Base-by-base conservation (phyloP, 2,797 vertebrate genomes). In the Eurystomus glaucurus region DNA sequence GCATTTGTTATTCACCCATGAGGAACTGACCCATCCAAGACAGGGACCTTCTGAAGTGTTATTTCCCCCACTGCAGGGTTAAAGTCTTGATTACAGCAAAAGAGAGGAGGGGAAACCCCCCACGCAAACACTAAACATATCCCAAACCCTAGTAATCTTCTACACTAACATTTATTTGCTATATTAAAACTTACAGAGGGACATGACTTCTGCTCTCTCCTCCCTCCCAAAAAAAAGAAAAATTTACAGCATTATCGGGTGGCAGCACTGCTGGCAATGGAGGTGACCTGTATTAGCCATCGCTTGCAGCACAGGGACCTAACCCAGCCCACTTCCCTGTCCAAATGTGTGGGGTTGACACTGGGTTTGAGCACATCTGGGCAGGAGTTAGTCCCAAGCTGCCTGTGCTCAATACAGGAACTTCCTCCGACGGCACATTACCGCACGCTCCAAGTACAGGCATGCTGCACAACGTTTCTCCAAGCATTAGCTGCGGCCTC, bases 381-480 rank as follows among this genome's bases (percentile, higher is more conserved):
- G 98, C 97, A 98, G 96, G 97, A 97, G 88, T 81, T 69, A 83
- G 98, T 97, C 98, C 96, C 10, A 6, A 95, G 96, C 94, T 96
- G 97, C 97, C 95, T 90, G 84, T 96, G 94, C 97, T 97, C 90
- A 94, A 95, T 93, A 95, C 97, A 98, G 98, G 98, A 98, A 99
- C 94, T 93, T 97, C 96, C 96, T 97, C 80, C 17, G 18, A 80
- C n/a, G 2, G 95, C 60, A 97, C 96, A 96, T 96, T 97, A 97
- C 82, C 11, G 61, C 97, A 96, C 60, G 9, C 97, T 98, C 98
- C 98, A 98, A 98, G 98, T 94, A 98, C 97, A 98, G 96, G 97
- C 98, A 98, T 95, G 98, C 98, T 98, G 98, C 98, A 98, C 98
- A 97, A 98, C 93, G 51, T 81, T 97, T 98, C 98, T 98, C 97